Base-by-base conservation (phyloP, 1,140 invertebrate genomes). In the Agraylea sexmaculata region DNA sequence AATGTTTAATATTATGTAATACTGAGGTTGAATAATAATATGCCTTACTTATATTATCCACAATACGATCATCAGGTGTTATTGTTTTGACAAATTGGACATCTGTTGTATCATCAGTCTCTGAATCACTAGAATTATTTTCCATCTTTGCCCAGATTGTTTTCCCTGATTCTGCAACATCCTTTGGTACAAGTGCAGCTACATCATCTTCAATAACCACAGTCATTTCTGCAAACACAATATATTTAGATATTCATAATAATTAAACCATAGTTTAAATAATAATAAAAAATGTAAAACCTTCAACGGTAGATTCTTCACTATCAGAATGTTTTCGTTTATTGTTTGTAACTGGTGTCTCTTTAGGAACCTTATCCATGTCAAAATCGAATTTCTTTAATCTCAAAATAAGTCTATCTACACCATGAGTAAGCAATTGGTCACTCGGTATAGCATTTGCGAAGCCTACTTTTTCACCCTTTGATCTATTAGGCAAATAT, bases 391-490 rank as follows among this genome's bases (percentile, higher is more conserved):
- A 66, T 43, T 59, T 58, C 30, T 62, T 65, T 2, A 68, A 54
- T 16, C 54, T 52, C 35, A 68, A 62, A 34, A 45, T 58, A 0
- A 66, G 48, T 33, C 62, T 58, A 40, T 59, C 62, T 49, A 47
- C 55, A 21, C 47, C 52, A 19, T 66, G 42, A 12, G 62, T 60
- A 27, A 61, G 53, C 15, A 60, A 40, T 41, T 64, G 59, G 21
- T 64, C 53, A 37, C 38, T 53, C 11, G 63, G 58, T 42, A 68
- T 68, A 12, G 59, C 56, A 45, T 62, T 54, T 4, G 55, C 49
- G 43, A 71, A 68, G 21, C 69, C 70, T 2, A 61, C 52, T 37
- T 55, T 56, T 33, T 56, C 47, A 36, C 59, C 50, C 32, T 66
- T 44, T 16, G 50, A 38, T 4, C 64, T 55, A 3, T 25, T 25